A percentile compares a stretch with the other conserved stretches of the same genome.
Conservation (phyloP, 2,797 vertebrate genomes). For the Sebastes kiyomatsui region DNA sequence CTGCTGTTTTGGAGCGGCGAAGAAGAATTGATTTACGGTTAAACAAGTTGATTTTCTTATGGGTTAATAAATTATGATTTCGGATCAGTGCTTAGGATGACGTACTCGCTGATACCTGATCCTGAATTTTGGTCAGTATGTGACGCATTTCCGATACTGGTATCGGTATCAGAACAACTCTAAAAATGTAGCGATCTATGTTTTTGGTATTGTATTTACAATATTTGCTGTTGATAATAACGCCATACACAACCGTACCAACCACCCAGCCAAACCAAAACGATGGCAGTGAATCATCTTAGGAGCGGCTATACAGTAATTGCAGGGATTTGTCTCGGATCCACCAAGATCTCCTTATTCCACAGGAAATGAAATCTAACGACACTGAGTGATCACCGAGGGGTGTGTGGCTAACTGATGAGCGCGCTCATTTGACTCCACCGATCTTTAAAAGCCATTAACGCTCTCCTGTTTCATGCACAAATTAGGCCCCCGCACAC, state of each 20-base stretch:
- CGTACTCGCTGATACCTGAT: too few relatives aligned
- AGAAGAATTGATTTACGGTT: too few relatives aligned
- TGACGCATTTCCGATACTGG: too few relatives aligned
- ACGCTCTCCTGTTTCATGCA: conserved; percentile 71
- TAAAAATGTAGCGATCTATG: neutral
- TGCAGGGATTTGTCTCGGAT: conserved; percentile 77
- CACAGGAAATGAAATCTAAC: conserved; percentile 79
- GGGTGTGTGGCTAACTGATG: conserved; percentile 74
- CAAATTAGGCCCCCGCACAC: conserved; percentile 50
- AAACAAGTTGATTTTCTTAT: too few relatives aligned
- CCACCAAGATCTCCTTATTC: conserved; percentile 66
- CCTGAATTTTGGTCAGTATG: too few relatives aligned
- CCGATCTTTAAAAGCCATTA: conserved; percentile 80
- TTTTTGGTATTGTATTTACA: conserved; percentile 16
- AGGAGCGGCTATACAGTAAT: conserved; percentile 60
- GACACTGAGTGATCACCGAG: conserved; percentile 76
- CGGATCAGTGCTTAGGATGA: too few relatives aligned
- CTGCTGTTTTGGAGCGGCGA: too few relatives aligned
- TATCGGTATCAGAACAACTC: neutral
- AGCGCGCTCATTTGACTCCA: conserved; percentile 74
- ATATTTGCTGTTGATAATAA: conserved; percentile 30
- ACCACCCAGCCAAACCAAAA: conserved; percentile 51
- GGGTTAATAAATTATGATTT: too few relatives aligned
- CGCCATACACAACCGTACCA: conserved; percentile 8
- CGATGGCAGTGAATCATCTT: conserved; percentile 66